Evolutionary conservation across 2,113 vertebrate genomes (phyloP).

Genomic region (Phoxinus phoxinus): DNA sequence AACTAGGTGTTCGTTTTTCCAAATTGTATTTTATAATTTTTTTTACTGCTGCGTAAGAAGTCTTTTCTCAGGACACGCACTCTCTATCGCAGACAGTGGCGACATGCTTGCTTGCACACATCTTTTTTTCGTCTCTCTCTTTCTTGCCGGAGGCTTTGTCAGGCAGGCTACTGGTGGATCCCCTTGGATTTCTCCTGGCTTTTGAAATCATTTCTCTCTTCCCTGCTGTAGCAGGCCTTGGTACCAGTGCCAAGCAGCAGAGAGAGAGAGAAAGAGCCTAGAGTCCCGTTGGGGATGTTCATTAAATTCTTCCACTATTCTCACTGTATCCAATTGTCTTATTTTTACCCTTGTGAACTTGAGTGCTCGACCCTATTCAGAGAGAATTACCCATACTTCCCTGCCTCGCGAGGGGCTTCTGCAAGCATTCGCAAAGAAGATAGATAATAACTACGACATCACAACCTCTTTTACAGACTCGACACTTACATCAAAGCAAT

Average conservation of each 20-base stretch:
- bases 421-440: slow-evolving; percentile 61
- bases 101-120: slow-evolving; percentile 61
- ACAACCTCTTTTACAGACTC: background rate
- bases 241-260: slow-evolving; percentile 59
- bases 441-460: slow-evolving; percentile 52
- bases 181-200: slow-evolving; percentile 72
- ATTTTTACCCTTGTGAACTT: slow-evolving; percentile 66
- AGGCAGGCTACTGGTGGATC: slow-evolving; percentile 72
- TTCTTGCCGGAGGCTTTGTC: slow-evolving; percentile 69
- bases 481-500: background rate
- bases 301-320: slow-evolving; percentile 72
- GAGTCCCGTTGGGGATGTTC: slow-evolving; percentile 71
- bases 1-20: background rate
- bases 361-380: slow-evolving; percentile 10
- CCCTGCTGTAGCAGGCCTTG: slow-evolving; percentile 63
- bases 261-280: slow-evolving; percentile 42
- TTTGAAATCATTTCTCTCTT: slow-evolving; percentile 67
- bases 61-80: slow-evolving; percentile 56
- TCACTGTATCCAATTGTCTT: slow-evolving; percentile 62
- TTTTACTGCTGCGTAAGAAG: slow-evolving; percentile 37
- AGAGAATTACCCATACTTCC: slow-evolving; percentile 53
- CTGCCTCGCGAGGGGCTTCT: slow-evolving; percentile 43
- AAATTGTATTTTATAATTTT: background rate
- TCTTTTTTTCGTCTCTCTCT: slow-evolving; percentile 61
- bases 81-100: slow-evolving; percentile 55